Percentiles rank a stretch among this genome's conserved stretches.
Evolutionary conservation across 2,888 invertebrate species (phyloP).

Genomic region (Chrysolina haemoptera): DNA sequence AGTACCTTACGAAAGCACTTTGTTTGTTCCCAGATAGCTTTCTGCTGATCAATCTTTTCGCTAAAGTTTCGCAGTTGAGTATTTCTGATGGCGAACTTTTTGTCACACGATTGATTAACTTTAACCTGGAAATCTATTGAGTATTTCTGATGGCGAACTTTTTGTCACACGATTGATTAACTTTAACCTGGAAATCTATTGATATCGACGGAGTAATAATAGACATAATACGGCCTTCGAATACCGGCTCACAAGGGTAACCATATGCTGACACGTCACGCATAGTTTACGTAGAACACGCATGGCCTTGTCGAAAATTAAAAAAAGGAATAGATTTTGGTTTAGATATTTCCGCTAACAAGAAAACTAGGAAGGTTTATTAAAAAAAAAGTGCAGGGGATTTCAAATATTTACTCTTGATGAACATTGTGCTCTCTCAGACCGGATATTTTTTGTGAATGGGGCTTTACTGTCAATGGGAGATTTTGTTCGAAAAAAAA

Average conservation of each 20-base stretch:
- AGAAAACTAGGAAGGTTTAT: not conserved
- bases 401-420: no score
- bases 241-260: constrained; percentile 3
- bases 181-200: not conserved
- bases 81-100: not conserved
- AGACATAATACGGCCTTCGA: constrained; percentile 10
- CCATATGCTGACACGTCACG: constrained; percentile 15
- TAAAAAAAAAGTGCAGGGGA: no score
- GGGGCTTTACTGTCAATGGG: no score
- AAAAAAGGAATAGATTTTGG: not conserved
- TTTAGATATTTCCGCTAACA: not conserved
- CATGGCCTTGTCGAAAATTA: constrained; percentile 21
- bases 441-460: no score
- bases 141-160: not conserved
- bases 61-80: no score
- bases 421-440: no score
- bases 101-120: not conserved
- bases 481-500: no score
- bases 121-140: not conserved
- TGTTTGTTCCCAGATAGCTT: no score
- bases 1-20: no score
- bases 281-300: constrained; percentile 23
- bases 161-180: not conserved
- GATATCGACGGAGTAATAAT: constrained; percentile 9
- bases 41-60: no score